Percentiles rank a stretch among this genome's conserved stretches.
Conservation (phyloP, 2,113 vertebrate species). For the Muntiacus reevesi region DNA sequence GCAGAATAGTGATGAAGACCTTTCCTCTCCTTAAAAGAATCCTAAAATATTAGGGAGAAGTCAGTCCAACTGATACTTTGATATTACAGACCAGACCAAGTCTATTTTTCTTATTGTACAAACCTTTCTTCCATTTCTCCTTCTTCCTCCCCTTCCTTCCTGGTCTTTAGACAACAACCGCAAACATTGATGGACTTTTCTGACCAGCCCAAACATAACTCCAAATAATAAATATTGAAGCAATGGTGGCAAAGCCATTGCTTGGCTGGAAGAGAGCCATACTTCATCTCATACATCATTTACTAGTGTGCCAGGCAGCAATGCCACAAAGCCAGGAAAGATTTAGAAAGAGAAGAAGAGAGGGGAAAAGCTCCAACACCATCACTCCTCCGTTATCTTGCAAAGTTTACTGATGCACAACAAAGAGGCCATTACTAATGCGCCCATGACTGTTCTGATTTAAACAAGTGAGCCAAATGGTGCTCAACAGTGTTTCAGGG, state of each 20-base stretch:
- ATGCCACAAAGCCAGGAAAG: neutral
- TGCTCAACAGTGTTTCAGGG: neutral
- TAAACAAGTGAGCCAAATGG: neutral
- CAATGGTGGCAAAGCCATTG: neutral
- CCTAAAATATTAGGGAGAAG: neutral
- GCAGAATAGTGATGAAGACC: rapidly evolving
- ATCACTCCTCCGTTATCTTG: neutral
- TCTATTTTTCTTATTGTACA: neutral
- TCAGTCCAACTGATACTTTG: neutral
- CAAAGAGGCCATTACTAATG: neutral
- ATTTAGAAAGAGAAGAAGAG: neutral
- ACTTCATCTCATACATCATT: neutral
- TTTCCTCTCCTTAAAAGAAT: neutral
- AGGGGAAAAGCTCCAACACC: neutral
- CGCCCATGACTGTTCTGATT: neutral
- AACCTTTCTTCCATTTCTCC: neutral
- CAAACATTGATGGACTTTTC: neutral
- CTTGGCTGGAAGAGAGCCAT: neutral
- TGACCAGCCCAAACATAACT: neutral
- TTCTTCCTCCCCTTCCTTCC: neutral
- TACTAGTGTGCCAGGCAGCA: neutral
- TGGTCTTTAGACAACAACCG: neutral
- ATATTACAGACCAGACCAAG: neutral
- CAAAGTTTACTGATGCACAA: neutral
- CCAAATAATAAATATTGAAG: neutral